Conservation (phyloP, 2,797 vertebrate species). For the Xiphorhynchus erythropygius region DNA sequence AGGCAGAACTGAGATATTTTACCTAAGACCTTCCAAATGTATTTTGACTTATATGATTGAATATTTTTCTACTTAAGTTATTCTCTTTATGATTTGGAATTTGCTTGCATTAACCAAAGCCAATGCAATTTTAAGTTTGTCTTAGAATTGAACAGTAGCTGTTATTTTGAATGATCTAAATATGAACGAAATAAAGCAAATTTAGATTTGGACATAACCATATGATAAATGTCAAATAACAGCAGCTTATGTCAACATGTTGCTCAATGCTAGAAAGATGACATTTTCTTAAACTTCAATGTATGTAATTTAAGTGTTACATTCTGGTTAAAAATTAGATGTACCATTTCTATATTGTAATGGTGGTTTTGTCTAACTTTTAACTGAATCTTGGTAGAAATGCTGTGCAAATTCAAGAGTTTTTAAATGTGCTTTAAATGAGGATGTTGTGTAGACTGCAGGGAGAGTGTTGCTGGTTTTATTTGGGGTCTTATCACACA, state of each 20-base stretch:
- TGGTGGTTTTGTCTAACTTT: background rate
- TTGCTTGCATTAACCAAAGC: background rate
- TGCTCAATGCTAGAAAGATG: background rate
- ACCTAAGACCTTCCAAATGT: background rate
- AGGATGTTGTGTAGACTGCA: background rate
- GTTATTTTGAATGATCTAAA: background rate
- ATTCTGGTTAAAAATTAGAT: background rate
- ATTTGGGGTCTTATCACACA: background rate
- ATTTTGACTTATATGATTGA: fast-evolving
- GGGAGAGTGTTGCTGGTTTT: background rate
- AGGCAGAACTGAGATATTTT: background rate
- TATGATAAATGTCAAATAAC: background rate
- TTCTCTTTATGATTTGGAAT: background rate
- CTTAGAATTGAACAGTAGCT: background rate
- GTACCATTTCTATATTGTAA: background rate
- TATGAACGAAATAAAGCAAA: background rate
- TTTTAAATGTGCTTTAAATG: background rate
- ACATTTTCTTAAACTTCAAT: background rate
- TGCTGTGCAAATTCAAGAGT: background rate
- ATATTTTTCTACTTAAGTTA: background rate
- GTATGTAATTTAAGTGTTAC: background rate
- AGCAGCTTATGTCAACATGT: background rate
- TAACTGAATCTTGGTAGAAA: background rate
- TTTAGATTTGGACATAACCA: background rate
- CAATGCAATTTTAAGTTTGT: background rate